phyloP scores from a whole-genome alignment of 2,888 invertebrate species.

The Volucella inanis region DNA sequence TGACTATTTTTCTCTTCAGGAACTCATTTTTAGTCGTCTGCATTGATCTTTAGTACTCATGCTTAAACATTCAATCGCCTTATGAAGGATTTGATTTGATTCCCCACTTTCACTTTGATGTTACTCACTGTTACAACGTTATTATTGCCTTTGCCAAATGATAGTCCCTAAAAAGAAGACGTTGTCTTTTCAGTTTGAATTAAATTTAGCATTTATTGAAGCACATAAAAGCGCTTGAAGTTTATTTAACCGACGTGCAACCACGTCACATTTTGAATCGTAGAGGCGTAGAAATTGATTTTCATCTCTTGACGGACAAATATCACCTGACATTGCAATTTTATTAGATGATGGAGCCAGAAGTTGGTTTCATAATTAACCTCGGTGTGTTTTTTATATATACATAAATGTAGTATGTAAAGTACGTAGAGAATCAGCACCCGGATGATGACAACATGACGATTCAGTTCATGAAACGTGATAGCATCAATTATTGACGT shows the following conservation, averaged over 20 bases:
- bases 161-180: neutral
- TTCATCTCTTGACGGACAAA: conserved; percentile 11
- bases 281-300: conserved; percentile 45
- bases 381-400: neutral
- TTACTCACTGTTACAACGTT: conserved; percentile 8
- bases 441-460: conserved; percentile 44
- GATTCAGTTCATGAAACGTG: conserved; percentile 54
- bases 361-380: conserved; percentile 22
- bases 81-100: conserved; percentile 11
- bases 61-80: neutral
- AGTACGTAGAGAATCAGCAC: neutral
- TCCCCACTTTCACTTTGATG: conserved; percentile 28
- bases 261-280: conserved; percentile 27
- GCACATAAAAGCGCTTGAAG: conserved; percentile 33
- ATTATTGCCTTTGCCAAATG: conserved; percentile 4
- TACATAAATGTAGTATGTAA: no score
- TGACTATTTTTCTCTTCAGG: neutral
- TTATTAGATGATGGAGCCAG: conserved; percentile 42
- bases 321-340: conserved; percentile 60
- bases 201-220: conserved; percentile 41
- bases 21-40: neutral
- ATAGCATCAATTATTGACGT: conserved; percentile 53
- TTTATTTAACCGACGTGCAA: conserved; percentile 10
- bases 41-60: conserved; percentile 27
- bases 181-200: conserved; percentile 9